A percentile compares a stretch with the other conserved stretches of the same genome.
Evolutionary conservation across 1,140 invertebrate species (phyloP).

Genomic region (Ericerus pela): DNA sequence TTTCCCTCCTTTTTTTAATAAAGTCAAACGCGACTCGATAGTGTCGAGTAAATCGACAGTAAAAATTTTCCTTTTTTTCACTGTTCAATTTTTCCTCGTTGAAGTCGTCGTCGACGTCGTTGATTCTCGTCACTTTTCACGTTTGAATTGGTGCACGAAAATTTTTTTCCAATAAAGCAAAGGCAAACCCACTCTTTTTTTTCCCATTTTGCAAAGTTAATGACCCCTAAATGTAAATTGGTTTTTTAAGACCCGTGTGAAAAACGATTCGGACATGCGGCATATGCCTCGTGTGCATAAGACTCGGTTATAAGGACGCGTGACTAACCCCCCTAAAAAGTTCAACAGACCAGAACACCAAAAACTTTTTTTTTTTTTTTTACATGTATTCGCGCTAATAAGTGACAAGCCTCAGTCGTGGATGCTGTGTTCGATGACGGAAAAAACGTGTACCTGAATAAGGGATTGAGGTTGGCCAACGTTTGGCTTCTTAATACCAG

Average conservation of each 20-base stretch:
- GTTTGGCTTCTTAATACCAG: too few species aligned
- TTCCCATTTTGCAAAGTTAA: background rate
- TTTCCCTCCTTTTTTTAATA: too few species aligned
- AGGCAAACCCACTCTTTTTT: too few species aligned
- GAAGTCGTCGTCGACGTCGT: too few species aligned
- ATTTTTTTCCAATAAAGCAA: too few species aligned
- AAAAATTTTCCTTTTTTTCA: too few species aligned
- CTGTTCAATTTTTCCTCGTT: too few species aligned
- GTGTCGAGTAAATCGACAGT: too few species aligned
- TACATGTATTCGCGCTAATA: slow-evolving; percentile 7
- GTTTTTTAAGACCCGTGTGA: slow-evolving; percentile 12
- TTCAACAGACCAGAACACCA: slow-evolving; percentile 6
- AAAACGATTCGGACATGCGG: slow-evolving; percentile 7
- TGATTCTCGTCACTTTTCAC: too few species aligned
- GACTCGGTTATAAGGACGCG: slow-evolving; percentile 2
- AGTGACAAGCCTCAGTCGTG: background rate
- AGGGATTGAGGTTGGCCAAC: too few species aligned
- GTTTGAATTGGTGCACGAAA: too few species aligned
- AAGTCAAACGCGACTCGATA: too few species aligned
- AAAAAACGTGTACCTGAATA: background rate
- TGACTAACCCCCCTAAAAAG: slow-evolving; percentile 5
- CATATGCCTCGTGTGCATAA: background rate
- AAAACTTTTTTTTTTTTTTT: background rate
- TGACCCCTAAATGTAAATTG: slow-evolving; percentile 11
- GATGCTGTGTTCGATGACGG: background rate